Conservation (phyloP, 2,113 vertebrate genomes). For the Calypte anna region DNA sequence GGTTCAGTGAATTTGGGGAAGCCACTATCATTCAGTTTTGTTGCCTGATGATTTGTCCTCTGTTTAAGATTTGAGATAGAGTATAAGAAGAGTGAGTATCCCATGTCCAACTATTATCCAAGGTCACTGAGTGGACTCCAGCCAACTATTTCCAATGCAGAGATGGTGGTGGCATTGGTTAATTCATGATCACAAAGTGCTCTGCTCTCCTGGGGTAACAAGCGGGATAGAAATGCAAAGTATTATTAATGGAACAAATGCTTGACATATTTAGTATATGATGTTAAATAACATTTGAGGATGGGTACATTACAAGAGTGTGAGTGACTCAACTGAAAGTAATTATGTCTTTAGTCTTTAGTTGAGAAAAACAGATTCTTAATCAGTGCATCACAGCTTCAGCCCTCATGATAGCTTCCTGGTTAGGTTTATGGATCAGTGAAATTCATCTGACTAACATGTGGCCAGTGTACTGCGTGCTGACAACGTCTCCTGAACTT, state of each 20-base stretch:
- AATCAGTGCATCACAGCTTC: conserved; percentile 10
- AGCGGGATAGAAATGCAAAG: neutral
- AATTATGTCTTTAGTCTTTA: conserved; percentile 44
- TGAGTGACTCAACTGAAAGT: conserved; percentile 30
- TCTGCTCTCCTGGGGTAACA: conserved; percentile 24
- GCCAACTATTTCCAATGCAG: neutral
- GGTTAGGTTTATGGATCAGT: neutral
- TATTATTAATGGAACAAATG: conserved; percentile 1
- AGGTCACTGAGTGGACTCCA: neutral
- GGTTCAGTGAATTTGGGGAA: neutral
- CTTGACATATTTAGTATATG: neutral
- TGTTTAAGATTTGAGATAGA: neutral
- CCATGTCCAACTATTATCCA: neutral
- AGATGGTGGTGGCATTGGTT: conserved; percentile 22
- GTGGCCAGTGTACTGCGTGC: conserved; percentile 9
- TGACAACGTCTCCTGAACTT: neutral
- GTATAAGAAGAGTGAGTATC: neutral
- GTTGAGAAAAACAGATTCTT: conserved; percentile 53
- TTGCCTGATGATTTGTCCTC: neutral
- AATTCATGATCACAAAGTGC: conserved; percentile 41
- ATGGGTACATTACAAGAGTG: neutral
- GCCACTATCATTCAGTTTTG: neutral
- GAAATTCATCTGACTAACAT: conserved; percentile 34
- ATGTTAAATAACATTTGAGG: conserved; percentile 43
- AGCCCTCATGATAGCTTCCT: conserved; percentile 24